These are phyloP conservation scores for Drosophila paulistorum DNA, from an alignment of 1,140 invertebrate species.

Conservation along the genomic window DNA sequence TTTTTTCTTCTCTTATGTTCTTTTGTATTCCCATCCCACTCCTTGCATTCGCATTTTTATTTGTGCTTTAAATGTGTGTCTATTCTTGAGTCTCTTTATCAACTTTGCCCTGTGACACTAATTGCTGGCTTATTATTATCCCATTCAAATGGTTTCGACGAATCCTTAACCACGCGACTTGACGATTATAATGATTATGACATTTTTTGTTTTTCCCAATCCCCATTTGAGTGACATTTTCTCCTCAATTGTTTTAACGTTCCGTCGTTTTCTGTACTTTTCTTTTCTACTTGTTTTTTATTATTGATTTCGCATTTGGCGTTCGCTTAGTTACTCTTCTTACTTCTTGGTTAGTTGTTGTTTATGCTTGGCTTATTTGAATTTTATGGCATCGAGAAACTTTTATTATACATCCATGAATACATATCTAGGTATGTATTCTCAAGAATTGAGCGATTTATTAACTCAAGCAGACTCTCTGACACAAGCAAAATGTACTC, in stretches of 20 bases:
- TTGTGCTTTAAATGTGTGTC: slow-evolving; percentile 40
- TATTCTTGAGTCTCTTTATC: slow-evolving; percentile 43
- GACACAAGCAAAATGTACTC: not conserved
- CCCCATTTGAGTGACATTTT: not conserved
- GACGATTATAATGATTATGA: slow-evolving; percentile 65
- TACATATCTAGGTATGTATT: not conserved
- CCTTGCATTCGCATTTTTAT: slow-evolving; percentile 14
- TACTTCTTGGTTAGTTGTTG: not conserved
- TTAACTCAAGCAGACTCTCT: not conserved
- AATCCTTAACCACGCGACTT: slow-evolving; percentile 50
- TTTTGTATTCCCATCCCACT: not conserved
- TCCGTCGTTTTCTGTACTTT: not conserved
- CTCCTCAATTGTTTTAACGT: slow-evolving; percentile 4
- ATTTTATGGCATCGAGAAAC: not conserved
- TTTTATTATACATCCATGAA: not conserved
- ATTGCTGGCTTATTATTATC: slow-evolving; percentile 73
- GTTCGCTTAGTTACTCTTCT: not conserved
- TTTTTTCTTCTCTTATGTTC: not conserved
- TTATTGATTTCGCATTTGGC: slow-evolving; percentile 10
- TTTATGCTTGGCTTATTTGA: slow-evolving; percentile 4
- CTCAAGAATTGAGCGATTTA: not conserved
- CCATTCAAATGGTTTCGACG: slow-evolving; percentile 24
- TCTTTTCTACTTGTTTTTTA: not conserved
- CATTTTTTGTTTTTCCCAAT: slow-evolving; percentile 10
- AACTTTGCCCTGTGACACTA: slow-evolving; percentile 67